Evolutionary conservation across 2,797 vertebrate genomes (phyloP), one percentile per base, ranked within the genome.

Genomic region (Centropyge bicolor): DNA sequence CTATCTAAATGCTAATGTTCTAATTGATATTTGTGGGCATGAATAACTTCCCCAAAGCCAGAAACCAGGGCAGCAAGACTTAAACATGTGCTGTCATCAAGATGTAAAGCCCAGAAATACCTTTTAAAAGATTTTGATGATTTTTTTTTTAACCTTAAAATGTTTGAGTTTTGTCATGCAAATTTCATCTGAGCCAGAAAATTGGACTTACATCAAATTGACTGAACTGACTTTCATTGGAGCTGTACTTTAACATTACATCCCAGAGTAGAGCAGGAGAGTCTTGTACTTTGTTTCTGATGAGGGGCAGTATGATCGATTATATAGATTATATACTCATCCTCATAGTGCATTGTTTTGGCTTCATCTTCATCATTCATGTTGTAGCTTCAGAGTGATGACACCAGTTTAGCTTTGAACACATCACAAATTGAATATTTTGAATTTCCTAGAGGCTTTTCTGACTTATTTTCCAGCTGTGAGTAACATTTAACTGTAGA

Each of bases 1-100:
- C 87, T 80, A 86, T 92, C 88, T 91, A 92, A 91, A 93, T 93
- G 88, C 86, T 90, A 93, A 92, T 91, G 80, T 90, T 79, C 83
- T 89, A 89, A 92, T 91, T 92, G 89, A 88, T 88, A 91, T 89
- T 91, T 91, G 80, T 84, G 76, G 62, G 63, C 77, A 91, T 83
- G 85, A 81, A 86, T 81, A 82, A 86, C 51, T 84, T 77, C 46
- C 72, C 36, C 55, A 77, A 69, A 88, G 59, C 65, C 62, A 78
- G 51, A 87, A 88, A 84, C 41, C 61, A 57, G 22, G 78, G 68
- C 46, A 64, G 79, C 19, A 20, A 45, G 48, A 56, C 76, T 78
- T 67, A 54, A 79, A 79, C 48, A 65, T 74, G 60, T 77, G 80
- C 71, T 75, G 49, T 83, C 76, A 77, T 82, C 66, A 83, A 82